Conservation (phyloP, 2,797 vertebrate genomes). For the Nannoperca obscura region DNA sequence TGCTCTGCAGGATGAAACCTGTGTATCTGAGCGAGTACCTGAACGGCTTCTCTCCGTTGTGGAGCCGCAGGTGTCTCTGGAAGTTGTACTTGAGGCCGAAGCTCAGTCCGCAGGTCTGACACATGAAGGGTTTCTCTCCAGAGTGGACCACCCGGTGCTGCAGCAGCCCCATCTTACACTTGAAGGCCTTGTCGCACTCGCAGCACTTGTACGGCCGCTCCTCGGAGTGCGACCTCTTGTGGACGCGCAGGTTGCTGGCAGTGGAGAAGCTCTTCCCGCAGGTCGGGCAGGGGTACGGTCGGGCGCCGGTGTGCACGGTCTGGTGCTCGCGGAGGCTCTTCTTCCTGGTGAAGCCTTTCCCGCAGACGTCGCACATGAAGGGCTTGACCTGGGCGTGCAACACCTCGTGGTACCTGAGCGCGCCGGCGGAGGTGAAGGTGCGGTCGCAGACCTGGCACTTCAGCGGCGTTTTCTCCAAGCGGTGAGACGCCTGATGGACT, state of each 20-base stretch:
- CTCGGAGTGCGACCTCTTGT: constrained; percentile 74
- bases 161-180: constrained; percentile 73
- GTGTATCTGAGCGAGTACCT: constrained; percentile 47
- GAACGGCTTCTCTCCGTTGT: constrained; percentile 82
- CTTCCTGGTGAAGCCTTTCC: constrained; percentile 71
- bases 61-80: constrained; percentile 74
- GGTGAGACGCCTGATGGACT: constrained; percentile 64
- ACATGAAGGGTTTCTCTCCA: constrained; percentile 73
- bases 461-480: constrained; percentile 43
- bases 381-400: constrained; percentile 68
- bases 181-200: constrained; percentile 76
- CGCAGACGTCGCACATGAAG: constrained; percentile 73
- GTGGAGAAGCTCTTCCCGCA: constrained; percentile 76
- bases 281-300: constrained; percentile 63
- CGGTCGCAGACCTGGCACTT: constrained; percentile 67
- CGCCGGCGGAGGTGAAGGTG: constrained; percentile 56
- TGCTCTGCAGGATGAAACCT: too few species aligned
- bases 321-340: constrained; percentile 74
- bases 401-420: constrained; percentile 68
- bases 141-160: constrained; percentile 77
- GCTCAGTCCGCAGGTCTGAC: constrained; percentile 67
- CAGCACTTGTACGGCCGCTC: constrained; percentile 69
- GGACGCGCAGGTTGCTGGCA: constrained; percentile 72
- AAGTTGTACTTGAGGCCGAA: constrained; percentile 81
- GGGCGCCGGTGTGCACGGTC: constrained; percentile 70